These are phyloP conservation scores for Meles meles DNA, from an alignment of 2,113 vertebrate species.

Conservation along the genomic window DNA sequence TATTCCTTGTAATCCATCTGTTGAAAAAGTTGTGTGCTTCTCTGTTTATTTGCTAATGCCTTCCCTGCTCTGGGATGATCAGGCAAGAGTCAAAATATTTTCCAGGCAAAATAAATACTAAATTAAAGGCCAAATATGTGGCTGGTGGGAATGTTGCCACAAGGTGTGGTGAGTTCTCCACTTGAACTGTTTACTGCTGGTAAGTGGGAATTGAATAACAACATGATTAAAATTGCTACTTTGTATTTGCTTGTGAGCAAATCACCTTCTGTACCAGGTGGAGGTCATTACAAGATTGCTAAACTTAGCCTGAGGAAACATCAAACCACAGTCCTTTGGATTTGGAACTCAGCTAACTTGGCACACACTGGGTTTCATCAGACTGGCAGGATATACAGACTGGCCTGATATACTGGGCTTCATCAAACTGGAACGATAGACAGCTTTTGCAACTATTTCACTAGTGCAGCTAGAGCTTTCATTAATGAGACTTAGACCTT, in stretches of 20 bases:
- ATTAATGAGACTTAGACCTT: neutral
- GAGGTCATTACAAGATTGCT: neutral
- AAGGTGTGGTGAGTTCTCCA: neutral
- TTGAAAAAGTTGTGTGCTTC: constrained; percentile 80
- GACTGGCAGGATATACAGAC: no score
- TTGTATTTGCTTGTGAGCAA: constrained; percentile 34
- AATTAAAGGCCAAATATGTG: constrained; percentile 67
- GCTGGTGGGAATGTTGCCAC: constrained; percentile 57
- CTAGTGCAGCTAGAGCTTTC: no score
- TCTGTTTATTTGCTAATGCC: constrained; percentile 80
- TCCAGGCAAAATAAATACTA: constrained; percentile 75
- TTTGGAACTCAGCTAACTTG: neutral
- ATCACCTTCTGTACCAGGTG: constrained; percentile 42
- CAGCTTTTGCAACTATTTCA: neutral
- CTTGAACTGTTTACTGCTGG: constrained; percentile 68
- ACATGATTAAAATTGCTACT: constrained; percentile 53
- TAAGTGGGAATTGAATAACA: constrained; percentile 63
- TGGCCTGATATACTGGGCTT: neutral
- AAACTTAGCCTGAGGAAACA: neutral
- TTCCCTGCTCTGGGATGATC: constrained; percentile 70
- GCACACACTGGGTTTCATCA: neutral
- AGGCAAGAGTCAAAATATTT: constrained; percentile 77
- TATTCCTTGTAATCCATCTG: constrained; percentile 80
- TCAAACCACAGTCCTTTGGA: accelerated
- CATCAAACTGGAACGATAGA: no score